Base-by-base conservation (phyloP, 2,113 vertebrate genomes). In the Coryphaenoides rupestris region DNA sequence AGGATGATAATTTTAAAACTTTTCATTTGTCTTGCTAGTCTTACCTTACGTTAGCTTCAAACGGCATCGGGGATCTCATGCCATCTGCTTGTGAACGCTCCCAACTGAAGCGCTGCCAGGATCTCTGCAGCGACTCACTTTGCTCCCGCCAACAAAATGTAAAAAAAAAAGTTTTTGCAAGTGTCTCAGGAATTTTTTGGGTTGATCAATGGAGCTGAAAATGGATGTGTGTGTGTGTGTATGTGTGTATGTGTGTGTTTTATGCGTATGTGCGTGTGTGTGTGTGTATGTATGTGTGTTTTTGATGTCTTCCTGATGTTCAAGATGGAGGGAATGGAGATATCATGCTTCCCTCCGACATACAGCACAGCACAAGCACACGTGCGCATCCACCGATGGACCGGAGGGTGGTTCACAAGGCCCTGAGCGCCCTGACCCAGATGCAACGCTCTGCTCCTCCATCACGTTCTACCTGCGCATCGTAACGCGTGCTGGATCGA, bases 351-450 rank as follows among this genome's bases (percentile, higher is more conserved):
- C 62, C n/a, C 77, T 66, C 73, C 71, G 62, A 58, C 68, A 5
- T 47, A 56, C 58, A 54, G 33, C 47, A 22, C 26, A 15, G 21
- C 40, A 45, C 40, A 46, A 16, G 56, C 53, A 45, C n/a, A 16
- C 62, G 24, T 72, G 55, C 59, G 40, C 33, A 24, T 49, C 40
- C 28, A 62, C 17, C 16, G 19, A 56, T 19, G 6, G n/a, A 54
- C 22, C 62, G n/a, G 55, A 56, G 52, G 66, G 64, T 72, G 40
- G 65, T 57, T 75, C 52, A 60, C 22, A 58, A 50, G 46, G 71
- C 72, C 69, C 72, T 70, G 72, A 78, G 74, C 70, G 71, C 72
- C 69, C 72, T 70, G 72, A 78, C 76, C 70, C 66, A 80, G 65
- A 79, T 76, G 72, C 55, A 3, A 53, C 14, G 54, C 70, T 57